Evolutionary conservation across 2,888 invertebrate genomes (phyloP), one percentile per base, ranked within the genome.

Genomic region (Lepidonotus clava): DNA sequence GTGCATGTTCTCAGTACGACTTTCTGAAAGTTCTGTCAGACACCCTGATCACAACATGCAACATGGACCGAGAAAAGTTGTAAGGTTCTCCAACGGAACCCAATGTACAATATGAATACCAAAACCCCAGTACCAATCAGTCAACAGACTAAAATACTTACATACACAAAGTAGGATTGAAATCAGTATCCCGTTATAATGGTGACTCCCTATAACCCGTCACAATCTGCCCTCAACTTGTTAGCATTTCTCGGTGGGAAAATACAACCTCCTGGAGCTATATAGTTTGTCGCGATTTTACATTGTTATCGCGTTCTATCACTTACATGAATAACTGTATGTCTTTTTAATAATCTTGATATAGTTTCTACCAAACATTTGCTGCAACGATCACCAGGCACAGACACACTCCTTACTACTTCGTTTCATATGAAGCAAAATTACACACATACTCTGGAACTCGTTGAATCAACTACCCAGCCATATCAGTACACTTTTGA

Each of bases 91-190:
- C 34, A 36, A 71, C 24, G 38, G 36, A 71, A 71, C 71, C 61
- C 61, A 61, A 71, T 71, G 36, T 71, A 71, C 71, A 71, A 71
- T 71, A 71, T 38, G 14, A 71, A 56, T 24, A 56, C 56, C 56
- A 11, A 71, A 71, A 71, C 71, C 71, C 71, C 71, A 71, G 71
- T 71, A 71, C 71, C 71, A 71, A 61, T 61, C 61, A n/a, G 61
- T 28, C 61, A 61, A 61, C n/a, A n/a, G 11, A 4, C 61, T 61
- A 61, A 11, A 18, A 28, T 61, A 61, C 61, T 28, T 38, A 14
- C 71, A 71, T 38, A 71, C 71, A 71, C 71, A 34, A 34, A 1
- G 28, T 61, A 61, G 61, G n/a, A n/a, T 61, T 32, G 2, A 28
- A 61, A 5, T 8, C 28, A 61, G 24, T 28, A 61, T 28, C 61